Conservation (phyloP, 2,888 invertebrate species). For the Helleia helle region DNA sequence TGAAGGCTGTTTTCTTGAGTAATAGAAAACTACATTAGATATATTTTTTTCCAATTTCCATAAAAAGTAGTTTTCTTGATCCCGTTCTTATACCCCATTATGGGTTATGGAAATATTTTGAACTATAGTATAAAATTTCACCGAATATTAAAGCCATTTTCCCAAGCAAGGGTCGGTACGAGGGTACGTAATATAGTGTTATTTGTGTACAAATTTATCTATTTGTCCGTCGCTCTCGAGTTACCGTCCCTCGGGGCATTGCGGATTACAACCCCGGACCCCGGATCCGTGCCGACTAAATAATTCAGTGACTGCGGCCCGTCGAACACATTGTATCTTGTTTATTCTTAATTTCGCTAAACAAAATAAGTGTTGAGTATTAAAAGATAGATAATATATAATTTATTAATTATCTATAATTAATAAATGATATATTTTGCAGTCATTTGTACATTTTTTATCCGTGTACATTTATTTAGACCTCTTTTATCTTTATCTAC, state of each 20-base stretch:
- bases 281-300: conserved; percentile 21
- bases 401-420: too few relatives aligned
- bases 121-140: neutral
- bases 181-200: conserved; percentile 35
- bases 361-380: too few relatives aligned
- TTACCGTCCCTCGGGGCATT: conserved; percentile 46
- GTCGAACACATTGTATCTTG: neutral
- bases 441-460: too few relatives aligned
- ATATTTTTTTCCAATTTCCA: too few relatives aligned
- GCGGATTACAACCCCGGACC: conserved; percentile 31
- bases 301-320: conserved; percentile 24
- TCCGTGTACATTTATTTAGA: too few relatives aligned
- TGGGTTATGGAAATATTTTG: neutral
- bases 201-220: conserved; percentile 54
- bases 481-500: too few relatives aligned
- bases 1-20: too few relatives aligned
- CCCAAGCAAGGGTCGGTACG: conserved; percentile 5
- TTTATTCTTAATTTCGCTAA: too few relatives aligned
- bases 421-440: too few relatives aligned
- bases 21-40: too few relatives aligned
- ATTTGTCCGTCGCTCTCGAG: conserved; percentile 43
- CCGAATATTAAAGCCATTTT: neutral
- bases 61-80: too few relatives aligned
- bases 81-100: neutral
- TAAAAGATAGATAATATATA: too few relatives aligned